Percentiles rank a stretch among this genome's conserved stretches.
phyloP scores from a whole-genome alignment of 2,888 invertebrate species.

The Chrysopilus asiliformis region DNA sequence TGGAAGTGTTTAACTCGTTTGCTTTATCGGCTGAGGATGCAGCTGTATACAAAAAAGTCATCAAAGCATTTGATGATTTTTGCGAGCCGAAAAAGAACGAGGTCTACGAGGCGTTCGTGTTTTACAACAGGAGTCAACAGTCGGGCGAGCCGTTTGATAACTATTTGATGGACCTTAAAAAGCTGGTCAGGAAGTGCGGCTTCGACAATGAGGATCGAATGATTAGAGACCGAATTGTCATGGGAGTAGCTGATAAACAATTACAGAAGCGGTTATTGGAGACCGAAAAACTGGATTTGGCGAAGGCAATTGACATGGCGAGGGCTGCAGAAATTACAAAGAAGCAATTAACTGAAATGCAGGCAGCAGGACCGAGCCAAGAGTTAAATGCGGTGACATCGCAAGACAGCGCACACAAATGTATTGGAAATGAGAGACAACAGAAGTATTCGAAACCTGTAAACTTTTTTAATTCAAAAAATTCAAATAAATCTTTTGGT shows the following conservation, averaged over 20 bases:
- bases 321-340: not conserved
- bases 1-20: slow-evolving; percentile 17
- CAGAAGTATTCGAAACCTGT: too few relatives aligned
- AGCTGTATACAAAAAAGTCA: slow-evolving; percentile 9
- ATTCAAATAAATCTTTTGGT: too few relatives aligned
- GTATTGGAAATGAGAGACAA: not conserved
- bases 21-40: slow-evolving; percentile 12
- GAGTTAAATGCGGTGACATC: not conserved
- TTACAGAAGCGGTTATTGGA: slow-evolving; percentile 5
- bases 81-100: slow-evolving; percentile 6
- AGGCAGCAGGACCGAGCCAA: not conserved
- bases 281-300: not conserved
- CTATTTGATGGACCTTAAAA: slow-evolving; percentile 9
- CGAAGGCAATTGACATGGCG: slow-evolving; percentile 1
- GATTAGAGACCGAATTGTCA: slow-evolving; percentile 7
- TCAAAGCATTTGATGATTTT: slow-evolving; percentile 13
- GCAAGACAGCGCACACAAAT: not conserved
- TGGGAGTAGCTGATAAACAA: slow-evolving; percentile 4
- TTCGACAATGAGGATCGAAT: slow-evolving; percentile 2
- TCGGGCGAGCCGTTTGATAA: slow-evolving; percentile 5
- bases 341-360: not conserved
- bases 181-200: slow-evolving; percentile 3
- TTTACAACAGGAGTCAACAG: slow-evolving; percentile 3
- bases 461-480: too few relatives aligned
- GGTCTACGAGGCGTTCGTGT: slow-evolving; percentile 3